A percentile compares a stretch with the other conserved stretches of the same genome.
Evolutionary conservation across 2,797 vertebrate genomes (phyloP).

Genomic region (Okamejei kenojei): DNA sequence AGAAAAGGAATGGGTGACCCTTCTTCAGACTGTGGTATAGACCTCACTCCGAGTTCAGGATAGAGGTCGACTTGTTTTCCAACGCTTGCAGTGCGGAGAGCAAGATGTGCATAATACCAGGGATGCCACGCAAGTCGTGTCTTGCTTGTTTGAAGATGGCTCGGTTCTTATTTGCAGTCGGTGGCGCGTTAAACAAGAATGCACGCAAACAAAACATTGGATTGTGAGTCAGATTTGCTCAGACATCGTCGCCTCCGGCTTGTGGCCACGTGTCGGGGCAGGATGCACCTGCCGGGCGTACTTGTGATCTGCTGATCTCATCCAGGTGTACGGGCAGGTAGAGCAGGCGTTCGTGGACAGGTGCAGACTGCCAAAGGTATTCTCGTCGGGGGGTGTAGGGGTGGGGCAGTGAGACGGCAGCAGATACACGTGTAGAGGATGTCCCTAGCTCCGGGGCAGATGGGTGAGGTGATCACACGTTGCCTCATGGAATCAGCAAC

Average conservation of each 20-base stretch:
- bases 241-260: neutral
- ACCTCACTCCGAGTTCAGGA: too few relatives aligned
- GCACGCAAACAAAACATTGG: slow-evolving; percentile 24
- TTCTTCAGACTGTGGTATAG: too few relatives aligned
- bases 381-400: neutral
- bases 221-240: neutral
- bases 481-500: neutral
- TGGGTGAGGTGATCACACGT: neutral
- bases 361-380: slow-evolving; percentile 8
- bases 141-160: slow-evolving; percentile 3
- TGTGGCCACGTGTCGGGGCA: slow-evolving; percentile 7
- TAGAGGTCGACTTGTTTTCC: neutral
- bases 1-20: too few relatives aligned
- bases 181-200: neutral
- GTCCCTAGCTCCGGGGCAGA: neutral
- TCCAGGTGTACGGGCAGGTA: slow-evolving; percentile 14
- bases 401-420: neutral
- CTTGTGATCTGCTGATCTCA: neutral
- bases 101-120: neutral
- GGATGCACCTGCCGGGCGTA: slow-evolving; percentile 29
- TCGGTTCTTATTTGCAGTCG: neutral
- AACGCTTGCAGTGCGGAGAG: neutral
- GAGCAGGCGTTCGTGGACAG: neutral
- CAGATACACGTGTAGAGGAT: neutral
- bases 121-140: neutral